A percentile compares a stretch with the other conserved stretches of the same genome.
These are phyloP conservation scores for Sylvilagus bachmani DNA, from an alignment of 2,113 vertebrate genomes.

Conservation along the genomic window DNA sequence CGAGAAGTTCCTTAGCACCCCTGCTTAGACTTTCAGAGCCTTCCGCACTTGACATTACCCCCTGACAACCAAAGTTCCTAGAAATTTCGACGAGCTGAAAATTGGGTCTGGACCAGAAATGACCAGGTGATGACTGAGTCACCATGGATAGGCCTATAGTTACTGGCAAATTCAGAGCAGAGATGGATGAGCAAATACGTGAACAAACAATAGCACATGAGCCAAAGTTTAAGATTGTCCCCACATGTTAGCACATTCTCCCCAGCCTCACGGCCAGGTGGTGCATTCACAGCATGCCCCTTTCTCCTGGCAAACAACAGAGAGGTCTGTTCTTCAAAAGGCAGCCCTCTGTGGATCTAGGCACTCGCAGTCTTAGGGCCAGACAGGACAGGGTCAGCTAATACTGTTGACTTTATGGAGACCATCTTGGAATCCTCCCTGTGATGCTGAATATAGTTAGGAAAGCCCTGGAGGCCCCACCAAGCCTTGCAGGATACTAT, in stretches of 20 bases:
- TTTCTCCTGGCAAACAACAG: background rate
- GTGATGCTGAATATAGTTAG: fast-evolving
- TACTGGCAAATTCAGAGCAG: background rate
- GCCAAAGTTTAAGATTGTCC: background rate
- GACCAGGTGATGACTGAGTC: no score
- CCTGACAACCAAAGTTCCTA: background rate
- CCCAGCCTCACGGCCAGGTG: background rate
- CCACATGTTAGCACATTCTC: background rate
- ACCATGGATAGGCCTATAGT: fast-evolving
- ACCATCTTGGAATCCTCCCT: background rate
- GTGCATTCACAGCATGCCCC: fast-evolving
- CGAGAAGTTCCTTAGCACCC: background rate
- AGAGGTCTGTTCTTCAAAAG: background rate
- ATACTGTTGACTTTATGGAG: background rate
- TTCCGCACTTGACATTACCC: background rate
- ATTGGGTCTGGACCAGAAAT: background rate
- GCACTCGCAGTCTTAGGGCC: background rate
- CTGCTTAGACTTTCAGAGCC: no score
- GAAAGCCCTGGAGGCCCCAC: background rate
- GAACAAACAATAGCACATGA: background rate
- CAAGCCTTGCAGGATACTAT: background rate
- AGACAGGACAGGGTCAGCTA: background rate
- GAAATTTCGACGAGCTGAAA: background rate
- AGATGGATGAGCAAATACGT: fast-evolving
- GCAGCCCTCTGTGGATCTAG: background rate